Conservation (phyloP, 2,797 vertebrate genomes). For the Xenops minutus region DNA sequence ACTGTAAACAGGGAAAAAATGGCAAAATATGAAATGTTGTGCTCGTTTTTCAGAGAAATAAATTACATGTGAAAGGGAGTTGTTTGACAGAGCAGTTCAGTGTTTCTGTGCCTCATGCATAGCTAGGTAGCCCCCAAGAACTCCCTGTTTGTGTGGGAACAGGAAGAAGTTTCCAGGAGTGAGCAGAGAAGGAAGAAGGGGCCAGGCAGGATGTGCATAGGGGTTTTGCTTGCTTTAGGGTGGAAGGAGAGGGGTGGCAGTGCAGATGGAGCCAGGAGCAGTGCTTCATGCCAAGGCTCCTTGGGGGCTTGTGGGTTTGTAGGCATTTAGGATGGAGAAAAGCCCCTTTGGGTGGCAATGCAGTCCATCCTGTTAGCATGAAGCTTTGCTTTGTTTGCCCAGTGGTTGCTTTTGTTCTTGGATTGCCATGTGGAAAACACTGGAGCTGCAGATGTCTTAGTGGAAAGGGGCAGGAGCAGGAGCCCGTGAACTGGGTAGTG, state of each 20-base stretch:
- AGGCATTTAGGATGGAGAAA: neutral
- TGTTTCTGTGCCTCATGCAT: neutral
- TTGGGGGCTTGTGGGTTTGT: neutral
- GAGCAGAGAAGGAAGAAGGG: neutral
- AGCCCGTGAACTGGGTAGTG: neutral
- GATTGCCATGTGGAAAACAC: neutral
- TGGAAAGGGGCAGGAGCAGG: neutral
- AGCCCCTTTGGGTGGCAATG: neutral
- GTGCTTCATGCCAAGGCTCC: rapidly evolving
- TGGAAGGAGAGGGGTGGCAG: neutral
- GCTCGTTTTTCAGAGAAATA: neutral
- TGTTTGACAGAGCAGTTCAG: neutral
- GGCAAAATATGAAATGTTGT: neutral
- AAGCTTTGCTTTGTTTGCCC: neutral
- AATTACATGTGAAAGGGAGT: neutral
- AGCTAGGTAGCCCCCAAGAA: neutral
- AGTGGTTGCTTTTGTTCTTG: neutral
- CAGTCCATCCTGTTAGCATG: neutral
- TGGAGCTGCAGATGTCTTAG: neutral
- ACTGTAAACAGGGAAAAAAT: neutral
- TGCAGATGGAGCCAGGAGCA: neutral
- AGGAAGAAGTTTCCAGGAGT: neutral
- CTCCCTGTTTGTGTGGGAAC: neutral
- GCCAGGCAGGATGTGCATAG: neutral
- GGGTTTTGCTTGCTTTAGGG: neutral